Evolutionary conservation across 2,113 vertebrate genomes (phyloP), one percentile per base, ranked within the genome.

Genomic region (Poicephalus meyeri): DNA sequence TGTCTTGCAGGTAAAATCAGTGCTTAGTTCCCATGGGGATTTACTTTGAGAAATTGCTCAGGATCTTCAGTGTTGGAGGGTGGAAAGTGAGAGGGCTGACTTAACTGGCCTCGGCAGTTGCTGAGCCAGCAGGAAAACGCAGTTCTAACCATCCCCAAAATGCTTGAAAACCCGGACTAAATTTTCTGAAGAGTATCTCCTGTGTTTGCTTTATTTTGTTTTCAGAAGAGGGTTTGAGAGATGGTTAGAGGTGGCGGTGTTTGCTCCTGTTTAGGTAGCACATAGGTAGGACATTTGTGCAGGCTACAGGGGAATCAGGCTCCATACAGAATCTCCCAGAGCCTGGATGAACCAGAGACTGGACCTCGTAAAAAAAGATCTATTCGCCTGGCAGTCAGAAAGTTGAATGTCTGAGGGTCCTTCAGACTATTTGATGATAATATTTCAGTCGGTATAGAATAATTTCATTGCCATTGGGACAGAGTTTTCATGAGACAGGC

Each of bases 391-490:
- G n/a, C 7, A 88, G 17, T 9, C 16, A 9, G 42, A 37, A 65
- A 80, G 42, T 7, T 49, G 35, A 60, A 66, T 66, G 47, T 31
- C 29, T 1, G 3, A 31, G n/a, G 12, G 12, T 55, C 29, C 55
- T 89, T 84, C 56, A 56, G 42, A 37, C n/a, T 47, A 16, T 20
- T 31, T 16, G 31, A 70, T 73, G 6, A 39, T 71, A 80, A 76
- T 37, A 50, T 78, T 92, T 72, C 61, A 21, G 18, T 12, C 47
- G 37, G 29, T n/a, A 78, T 13, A 52, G 69, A 79, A 61, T n/a
- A 49, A 61, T 82, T 84, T 25, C 6, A 2, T 61, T 52, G 52
- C 56, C 0, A 0, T 20, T 4, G 1, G 52, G 29, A 64, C 16
- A 29, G 68, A 47, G 17, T 71, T 93, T 74, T 39, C 11, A 71